Evolutionary conservation across 1,140 invertebrate genomes (phyloP).

Genomic region (Hyles vespertilio): DNA sequence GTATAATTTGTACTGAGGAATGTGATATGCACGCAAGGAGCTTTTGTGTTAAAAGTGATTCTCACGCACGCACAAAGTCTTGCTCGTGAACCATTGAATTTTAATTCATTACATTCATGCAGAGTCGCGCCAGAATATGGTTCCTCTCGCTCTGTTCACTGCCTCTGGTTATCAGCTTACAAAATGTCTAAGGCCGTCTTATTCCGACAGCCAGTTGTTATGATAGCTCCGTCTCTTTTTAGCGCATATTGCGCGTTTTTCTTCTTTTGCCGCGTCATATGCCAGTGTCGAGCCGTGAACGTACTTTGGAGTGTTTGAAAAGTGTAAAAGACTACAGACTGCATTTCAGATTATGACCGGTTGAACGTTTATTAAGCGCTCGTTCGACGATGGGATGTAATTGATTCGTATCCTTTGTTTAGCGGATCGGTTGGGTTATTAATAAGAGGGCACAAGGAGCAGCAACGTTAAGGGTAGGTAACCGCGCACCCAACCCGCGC

Average conservation of each 20-base stretch:
- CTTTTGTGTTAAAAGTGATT: constrained; percentile 50
- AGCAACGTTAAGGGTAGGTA: constrained; percentile 38
- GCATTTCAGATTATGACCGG: constrained; percentile 17
- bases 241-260: constrained; percentile 71
- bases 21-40: constrained; percentile 17
- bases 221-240: constrained; percentile 54
- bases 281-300: constrained; percentile 56
- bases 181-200: constrained; percentile 67
- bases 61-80: constrained; percentile 48
- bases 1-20: not conserved
- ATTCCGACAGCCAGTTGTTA: constrained; percentile 50
- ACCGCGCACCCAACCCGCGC: constrained; percentile 61
- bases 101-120: constrained; percentile 74
- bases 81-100: constrained; percentile 60
- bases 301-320: constrained; percentile 49
- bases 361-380: not conserved
- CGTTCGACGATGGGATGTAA: constrained; percentile 31
- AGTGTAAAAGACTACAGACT: constrained; percentile 33
- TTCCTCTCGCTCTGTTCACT: constrained; percentile 70
- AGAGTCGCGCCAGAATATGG: constrained; percentile 70
- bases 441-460: constrained; percentile 47
- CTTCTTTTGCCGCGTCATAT: constrained; percentile 72
- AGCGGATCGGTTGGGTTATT: constrained; percentile 49
- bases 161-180: constrained; percentile 73
- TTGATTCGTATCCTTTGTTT: constrained; percentile 67